These are phyloP conservation scores for Schlechtendalia chinensis DNA, from an alignment of 1,140 invertebrate species.

Conservation along the genomic window DNA sequence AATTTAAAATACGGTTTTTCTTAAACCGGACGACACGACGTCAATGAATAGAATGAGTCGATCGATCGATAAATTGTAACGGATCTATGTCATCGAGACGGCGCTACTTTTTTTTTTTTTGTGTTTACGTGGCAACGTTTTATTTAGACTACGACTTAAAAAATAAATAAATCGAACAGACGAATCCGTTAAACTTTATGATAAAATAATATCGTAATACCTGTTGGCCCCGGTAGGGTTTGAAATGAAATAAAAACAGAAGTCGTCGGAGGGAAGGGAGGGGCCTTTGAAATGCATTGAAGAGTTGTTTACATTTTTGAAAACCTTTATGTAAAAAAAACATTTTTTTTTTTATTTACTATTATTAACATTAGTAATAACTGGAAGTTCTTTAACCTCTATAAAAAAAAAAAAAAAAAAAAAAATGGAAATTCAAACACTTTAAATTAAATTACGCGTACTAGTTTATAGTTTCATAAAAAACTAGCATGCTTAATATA, in stretches of 20 bases:
- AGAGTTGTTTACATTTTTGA: too few species aligned
- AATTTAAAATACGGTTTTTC: too few species aligned
- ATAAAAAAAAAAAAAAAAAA: not conserved
- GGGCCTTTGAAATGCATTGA: too few species aligned
- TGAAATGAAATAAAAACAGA: not conserved
- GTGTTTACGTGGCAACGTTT: not conserved
- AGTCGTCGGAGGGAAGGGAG: not conserved
- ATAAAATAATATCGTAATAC: too few species aligned
- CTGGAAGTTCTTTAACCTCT: not conserved
- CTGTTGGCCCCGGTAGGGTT: not conserved
- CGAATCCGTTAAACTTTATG: not conserved
- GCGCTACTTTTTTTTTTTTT: not conserved
- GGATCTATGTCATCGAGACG: constrained; percentile 5
- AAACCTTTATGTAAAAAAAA: too few species aligned
- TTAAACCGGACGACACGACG: too few species aligned
- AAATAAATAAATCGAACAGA: not conserved
- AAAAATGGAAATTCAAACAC: too few species aligned
- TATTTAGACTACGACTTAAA: too few species aligned
- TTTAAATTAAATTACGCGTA: not conserved
- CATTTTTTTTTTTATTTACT: too few species aligned
- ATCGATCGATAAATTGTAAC: constrained; percentile 12
- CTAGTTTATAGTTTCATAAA: not conserved
- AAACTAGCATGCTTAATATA: not conserved
- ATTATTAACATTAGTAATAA: not conserved
- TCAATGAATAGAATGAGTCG: not conserved